Evolutionary conservation across 2,113 vertebrate species (phyloP).

Genomic region (Marcusenius ussheri): DNA sequence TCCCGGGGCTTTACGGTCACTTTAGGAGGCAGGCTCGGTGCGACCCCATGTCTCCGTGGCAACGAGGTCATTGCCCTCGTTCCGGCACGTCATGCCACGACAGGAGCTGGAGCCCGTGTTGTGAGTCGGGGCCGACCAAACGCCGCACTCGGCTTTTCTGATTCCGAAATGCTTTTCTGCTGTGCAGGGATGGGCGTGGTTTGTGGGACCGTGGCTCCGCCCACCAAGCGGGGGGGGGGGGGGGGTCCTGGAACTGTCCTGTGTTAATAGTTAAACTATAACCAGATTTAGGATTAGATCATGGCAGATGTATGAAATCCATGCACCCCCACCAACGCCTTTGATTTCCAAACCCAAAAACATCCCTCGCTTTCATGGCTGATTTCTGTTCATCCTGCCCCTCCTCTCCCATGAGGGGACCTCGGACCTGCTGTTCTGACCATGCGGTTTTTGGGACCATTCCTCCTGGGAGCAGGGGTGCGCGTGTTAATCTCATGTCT

Average conservation of each 20-base stretch:
- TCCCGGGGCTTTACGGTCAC: conserved; percentile 19
- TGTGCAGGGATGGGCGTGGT: neutral
- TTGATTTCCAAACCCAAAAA: neutral
- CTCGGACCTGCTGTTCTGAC: neutral
- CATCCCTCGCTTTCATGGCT: neutral
- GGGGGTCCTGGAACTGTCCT: neutral
- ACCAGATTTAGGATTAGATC: conserved; percentile 1
- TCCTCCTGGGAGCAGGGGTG: neutral
- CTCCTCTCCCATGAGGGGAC: neutral
- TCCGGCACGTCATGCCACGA: neutral
- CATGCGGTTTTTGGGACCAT: neutral
- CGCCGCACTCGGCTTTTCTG: neutral
- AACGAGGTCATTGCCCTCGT: neutral
- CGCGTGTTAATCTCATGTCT: conserved; percentile 44
- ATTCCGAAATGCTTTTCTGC: neutral
- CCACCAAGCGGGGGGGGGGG: neutral
- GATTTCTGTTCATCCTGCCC: neutral
- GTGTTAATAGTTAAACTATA: neutral
- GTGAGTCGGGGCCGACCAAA: neutral
- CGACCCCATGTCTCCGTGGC: conserved; percentile 18
- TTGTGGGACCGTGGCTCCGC: neutral
- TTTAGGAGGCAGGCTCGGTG: neutral
- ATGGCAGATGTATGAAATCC: neutral
- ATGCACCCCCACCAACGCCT: neutral
- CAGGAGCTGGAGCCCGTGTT: neutral